Percentiles rank a stretch among this genome's conserved stretches.
phyloP scores from a whole-genome alignment of 2,888 invertebrate species.

The Drosophila barbarae region DNA sequence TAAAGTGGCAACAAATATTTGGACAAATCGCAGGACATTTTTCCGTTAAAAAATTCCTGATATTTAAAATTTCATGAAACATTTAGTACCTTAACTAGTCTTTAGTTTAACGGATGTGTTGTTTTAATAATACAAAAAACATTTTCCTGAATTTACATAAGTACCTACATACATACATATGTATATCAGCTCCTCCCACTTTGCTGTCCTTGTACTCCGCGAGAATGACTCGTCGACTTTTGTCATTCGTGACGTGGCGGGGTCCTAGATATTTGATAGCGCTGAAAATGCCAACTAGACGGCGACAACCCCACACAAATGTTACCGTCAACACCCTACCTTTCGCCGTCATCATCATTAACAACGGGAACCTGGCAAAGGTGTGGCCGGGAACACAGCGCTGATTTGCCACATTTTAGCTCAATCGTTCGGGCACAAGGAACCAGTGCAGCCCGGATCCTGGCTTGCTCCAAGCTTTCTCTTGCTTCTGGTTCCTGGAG shows the following conservation, averaged over 20 bases:
- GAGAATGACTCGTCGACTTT: slow-evolving; percentile 9
- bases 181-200: neutral
- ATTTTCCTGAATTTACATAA: neutral
- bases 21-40: too few relatives aligned
- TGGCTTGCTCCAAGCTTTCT: slow-evolving; percentile 1
- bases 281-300: slow-evolving; percentile 21
- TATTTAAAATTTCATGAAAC: too few relatives aligned
- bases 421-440: slow-evolving; percentile 23
- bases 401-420: slow-evolving; percentile 41
- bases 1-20: too few relatives aligned
- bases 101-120: neutral
- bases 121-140: neutral
- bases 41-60: too few relatives aligned
- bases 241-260: neutral
- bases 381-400: slow-evolving; percentile 32
- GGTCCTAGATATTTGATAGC: slow-evolving; percentile 21
- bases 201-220: slow-evolving; percentile 1
- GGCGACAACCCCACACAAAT: slow-evolving; percentile 19
- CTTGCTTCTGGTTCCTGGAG: slow-evolving; percentile 5
- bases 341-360: slow-evolving; percentile 40
- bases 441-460: slow-evolving; percentile 6
- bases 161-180: neutral
- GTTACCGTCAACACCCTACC: slow-evolving; percentile 18
- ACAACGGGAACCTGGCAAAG: slow-evolving; percentile 32
- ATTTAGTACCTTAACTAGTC: neutral